Percentiles rank a stretch among this genome's conserved stretches.
Conservation (phyloP, 2,888 invertebrate species). For the Leptopilina drosophilae region DNA sequence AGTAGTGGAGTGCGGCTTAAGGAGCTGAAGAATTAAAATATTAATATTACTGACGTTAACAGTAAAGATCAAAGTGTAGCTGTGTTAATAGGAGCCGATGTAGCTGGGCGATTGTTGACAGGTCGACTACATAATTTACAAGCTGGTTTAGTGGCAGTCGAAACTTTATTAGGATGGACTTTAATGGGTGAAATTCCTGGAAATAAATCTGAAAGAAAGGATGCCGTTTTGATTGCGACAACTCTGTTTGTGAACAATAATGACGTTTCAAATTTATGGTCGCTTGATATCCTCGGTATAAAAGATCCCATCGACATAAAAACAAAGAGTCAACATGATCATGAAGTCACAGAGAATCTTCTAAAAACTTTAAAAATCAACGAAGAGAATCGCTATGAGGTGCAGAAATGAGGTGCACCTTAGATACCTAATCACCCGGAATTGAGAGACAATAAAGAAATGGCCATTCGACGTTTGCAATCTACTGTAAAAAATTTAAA, state of each 20-base stretch:
- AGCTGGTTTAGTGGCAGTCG: slow-evolving; percentile 56
- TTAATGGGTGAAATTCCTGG: slow-evolving; percentile 55
- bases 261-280: slow-evolving; percentile 60
- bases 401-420: slow-evolving; percentile 65
- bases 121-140: slow-evolving; percentile 53
- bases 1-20: slow-evolving; percentile 46
- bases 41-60: slow-evolving; percentile 38
- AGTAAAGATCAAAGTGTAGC: slow-evolving; percentile 47
- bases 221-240: background rate
- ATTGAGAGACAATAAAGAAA: slow-evolving; percentile 58
- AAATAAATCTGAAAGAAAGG: slow-evolving; percentile 40
- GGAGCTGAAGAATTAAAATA: slow-evolving; percentile 45
- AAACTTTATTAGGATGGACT: slow-evolving; percentile 59
- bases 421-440: slow-evolving; percentile 66
- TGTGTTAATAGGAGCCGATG: slow-evolving; percentile 60
- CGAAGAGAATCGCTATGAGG: slow-evolving; percentile 63
- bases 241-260: slow-evolving; percentile 47
- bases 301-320: slow-evolving; percentile 58
- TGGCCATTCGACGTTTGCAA: slow-evolving; percentile 60
- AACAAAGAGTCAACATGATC: slow-evolving; percentile 52
- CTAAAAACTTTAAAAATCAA: slow-evolving; percentile 58
- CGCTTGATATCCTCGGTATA: slow-evolving; percentile 62
- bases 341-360: slow-evolving; percentile 51
- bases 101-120: slow-evolving; percentile 59
- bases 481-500: slow-evolving; percentile 56